phyloP scores from a whole-genome alignment of 2,888 invertebrate species.

The Macrosiphum euphorbiae region DNA sequence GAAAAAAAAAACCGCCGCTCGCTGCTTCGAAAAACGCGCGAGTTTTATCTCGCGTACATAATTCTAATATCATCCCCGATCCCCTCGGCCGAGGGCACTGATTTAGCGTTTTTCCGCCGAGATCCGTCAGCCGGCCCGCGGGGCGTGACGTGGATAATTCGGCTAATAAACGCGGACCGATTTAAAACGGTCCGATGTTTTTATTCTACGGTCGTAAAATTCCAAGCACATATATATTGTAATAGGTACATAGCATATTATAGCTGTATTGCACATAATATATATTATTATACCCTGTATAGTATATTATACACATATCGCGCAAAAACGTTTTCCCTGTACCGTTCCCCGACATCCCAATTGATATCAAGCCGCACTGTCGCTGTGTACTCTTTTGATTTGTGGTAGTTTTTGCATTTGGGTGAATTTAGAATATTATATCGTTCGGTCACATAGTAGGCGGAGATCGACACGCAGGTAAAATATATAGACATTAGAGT shows the following conservation, averaged over 20 bases:
- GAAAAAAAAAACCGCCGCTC: conserved; percentile 20
- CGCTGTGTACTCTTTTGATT: too few relatives aligned
- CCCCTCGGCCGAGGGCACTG: not conserved
- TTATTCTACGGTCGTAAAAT: not conserved
- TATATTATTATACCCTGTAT: too few relatives aligned
- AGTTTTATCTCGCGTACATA: not conserved
- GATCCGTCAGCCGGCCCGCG: not conserved
- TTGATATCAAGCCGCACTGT: too few relatives aligned
- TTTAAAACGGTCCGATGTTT: conserved; percentile 18
- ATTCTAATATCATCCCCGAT: not conserved
- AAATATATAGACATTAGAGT: too few relatives aligned
- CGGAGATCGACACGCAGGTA: too few relatives aligned
- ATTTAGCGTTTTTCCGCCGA: conserved; percentile 34
- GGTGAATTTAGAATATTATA: too few relatives aligned
- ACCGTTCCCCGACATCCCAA: too few relatives aligned
- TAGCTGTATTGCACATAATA: not conserved
- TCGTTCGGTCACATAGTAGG: too few relatives aligned
- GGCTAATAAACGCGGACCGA: conserved; percentile 35
- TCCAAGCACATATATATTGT: not conserved
- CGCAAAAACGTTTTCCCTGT: too few relatives aligned
- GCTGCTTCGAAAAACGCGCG: not conserved
- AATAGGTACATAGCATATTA: not conserved
- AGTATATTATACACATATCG: too few relatives aligned
- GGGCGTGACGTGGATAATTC: not conserved
- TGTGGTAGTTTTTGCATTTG: too few relatives aligned